Evolutionary conservation across 2,888 invertebrate species (phyloP), one percentile per base, ranked within the genome.

Genomic region (Ecdyonurus torrentis): DNA sequence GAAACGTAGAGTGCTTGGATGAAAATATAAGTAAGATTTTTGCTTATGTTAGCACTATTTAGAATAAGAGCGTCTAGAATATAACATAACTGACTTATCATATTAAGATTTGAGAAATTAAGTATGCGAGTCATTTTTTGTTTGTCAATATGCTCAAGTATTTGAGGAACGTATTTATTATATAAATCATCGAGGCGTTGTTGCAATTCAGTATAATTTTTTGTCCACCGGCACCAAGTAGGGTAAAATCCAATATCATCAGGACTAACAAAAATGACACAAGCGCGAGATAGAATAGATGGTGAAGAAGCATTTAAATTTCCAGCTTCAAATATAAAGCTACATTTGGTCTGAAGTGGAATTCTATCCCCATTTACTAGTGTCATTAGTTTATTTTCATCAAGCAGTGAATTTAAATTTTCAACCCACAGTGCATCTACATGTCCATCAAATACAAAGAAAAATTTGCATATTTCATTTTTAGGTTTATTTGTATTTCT

Each of bases 391-490:
- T 87, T 89, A 73, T 94, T 95, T 74, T 95, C 94, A 71, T 95
- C 95, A 94, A 95, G 94, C 1, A 95, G 93, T 0, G 93, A 92
- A 77, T 94, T 95, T 92, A 95, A 94, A 76, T 94, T 95, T 76
- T 95, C 95, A 67, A 95, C 91, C 94, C 94, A 95, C 53, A 93
- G 78, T 1, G 94, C 90, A 77, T 95, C 94, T 1, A 95, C 92
- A 72, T 94, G 93, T 1, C 95, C 95, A 72, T 95, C 95, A 75
- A 93, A 94, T 59, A 94, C 77, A 59, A 93, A 90, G 73, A 91
- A 93, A 64, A 85, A 84, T 62, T 84, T 81, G 72, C 92, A 91
- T 66, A 84, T 78, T 69, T 80, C 83, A 20, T 86, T 86, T 1
- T 75, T 76, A 2, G 85, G 89, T 76, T 82, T 86, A 76, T 94